Conservation (phyloP, 2,888 invertebrate species). For the Stenolophus ochropezus region DNA sequence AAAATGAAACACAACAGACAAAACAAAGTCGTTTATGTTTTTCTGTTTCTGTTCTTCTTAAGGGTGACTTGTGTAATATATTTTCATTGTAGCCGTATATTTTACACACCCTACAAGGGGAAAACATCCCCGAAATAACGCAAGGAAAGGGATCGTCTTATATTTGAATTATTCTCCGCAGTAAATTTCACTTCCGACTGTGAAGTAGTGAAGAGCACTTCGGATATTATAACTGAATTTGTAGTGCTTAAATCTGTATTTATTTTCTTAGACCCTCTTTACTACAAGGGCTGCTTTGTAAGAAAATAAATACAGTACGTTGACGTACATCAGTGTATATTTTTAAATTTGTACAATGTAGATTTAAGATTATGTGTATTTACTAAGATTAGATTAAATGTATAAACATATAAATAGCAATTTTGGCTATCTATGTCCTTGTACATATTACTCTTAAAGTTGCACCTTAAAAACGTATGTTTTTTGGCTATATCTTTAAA, state of each 20-base stretch:
- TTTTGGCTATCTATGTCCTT: too few relatives aligned
- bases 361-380: neutral
- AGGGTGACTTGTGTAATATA: conserved; percentile 1
- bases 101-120: neutral
- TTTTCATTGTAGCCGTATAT: conserved; percentile 8
- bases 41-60: neutral
- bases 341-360: neutral
- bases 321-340: neutral
- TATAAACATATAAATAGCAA: neutral
- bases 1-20: neutral
- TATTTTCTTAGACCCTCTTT: conserved; percentile 1
- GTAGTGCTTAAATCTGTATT: neutral
- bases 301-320: neutral
- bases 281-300: neutral
- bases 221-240: conserved; percentile 5
- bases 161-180: neutral
- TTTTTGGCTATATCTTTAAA: too few relatives aligned
- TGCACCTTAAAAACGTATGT: too few relatives aligned
- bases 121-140: conserved; percentile 7
- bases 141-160: neutral
- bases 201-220: neutral
- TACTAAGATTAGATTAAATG: neutral
- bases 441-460: too few relatives aligned
- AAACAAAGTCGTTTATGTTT: neutral
- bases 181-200: conserved; percentile 20